phyloP scores from a whole-genome alignment of 2,113 vertebrate genomes.

The Gymnocephalus cernua region DNA sequence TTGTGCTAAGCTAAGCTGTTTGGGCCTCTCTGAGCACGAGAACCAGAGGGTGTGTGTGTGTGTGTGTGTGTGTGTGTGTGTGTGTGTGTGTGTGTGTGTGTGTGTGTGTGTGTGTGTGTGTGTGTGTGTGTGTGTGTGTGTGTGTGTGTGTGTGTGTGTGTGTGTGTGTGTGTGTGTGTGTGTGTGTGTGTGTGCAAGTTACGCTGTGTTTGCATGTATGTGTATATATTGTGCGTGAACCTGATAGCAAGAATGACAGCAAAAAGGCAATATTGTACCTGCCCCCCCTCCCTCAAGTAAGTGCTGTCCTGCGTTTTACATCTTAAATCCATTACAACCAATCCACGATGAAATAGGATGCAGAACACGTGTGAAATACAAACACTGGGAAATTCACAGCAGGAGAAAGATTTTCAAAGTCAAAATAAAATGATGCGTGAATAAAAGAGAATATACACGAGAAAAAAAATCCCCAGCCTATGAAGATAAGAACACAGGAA shows the following conservation, averaged over 20 bases:
- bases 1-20: conserved; percentile 80
- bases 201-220: neutral
- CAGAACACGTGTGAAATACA: conserved; percentile 69
- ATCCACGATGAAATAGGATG: conserved; percentile 63
- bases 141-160: conserved; percentile 24
- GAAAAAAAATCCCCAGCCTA: neutral
- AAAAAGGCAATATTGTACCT: conserved; percentile 9
- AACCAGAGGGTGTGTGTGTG: conserved; percentile 21
- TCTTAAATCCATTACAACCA: conserved; percentile 72
- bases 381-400: conserved; percentile 22
- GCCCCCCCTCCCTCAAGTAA: neutral
- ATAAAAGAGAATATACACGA: conserved; percentile 54
- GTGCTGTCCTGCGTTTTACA: conserved; percentile 53
- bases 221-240: conserved; percentile 33
- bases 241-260: conserved; percentile 43
- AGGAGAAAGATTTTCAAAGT: conserved; percentile 49
- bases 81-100: neutral
- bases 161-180: conserved; percentile 16
- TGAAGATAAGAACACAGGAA: conserved; percentile 45
- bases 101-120: neutral
- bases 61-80: conserved; percentile 30
- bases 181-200: neutral
- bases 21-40: conserved; percentile 36
- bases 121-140: conserved; percentile 5
- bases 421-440: conserved; percentile 50